phyloP scores from a whole-genome alignment of 2,888 invertebrate genomes.

The Mimas tiliae region DNA sequence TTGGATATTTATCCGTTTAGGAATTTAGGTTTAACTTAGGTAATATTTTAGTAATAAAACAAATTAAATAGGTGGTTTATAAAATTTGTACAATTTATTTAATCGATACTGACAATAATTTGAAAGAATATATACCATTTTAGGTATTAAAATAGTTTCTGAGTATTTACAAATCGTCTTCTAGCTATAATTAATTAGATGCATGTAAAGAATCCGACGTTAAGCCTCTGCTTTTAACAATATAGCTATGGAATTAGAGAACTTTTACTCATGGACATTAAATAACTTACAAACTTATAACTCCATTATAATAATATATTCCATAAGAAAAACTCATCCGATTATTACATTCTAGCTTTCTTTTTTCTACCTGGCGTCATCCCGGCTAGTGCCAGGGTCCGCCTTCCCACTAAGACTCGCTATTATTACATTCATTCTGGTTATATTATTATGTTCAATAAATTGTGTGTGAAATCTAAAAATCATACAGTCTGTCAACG shows the following conservation, averaged over 20 bases:
- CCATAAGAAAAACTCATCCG: too few relatives aligned
- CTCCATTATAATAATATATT: too few relatives aligned
- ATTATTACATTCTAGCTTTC: too few relatives aligned
- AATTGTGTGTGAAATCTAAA: background rate
- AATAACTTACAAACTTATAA: background rate
- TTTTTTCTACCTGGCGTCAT: too few relatives aligned
- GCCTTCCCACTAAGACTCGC: background rate
- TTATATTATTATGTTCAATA: background rate
- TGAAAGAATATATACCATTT: constrained; percentile 48
- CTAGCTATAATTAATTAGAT: constrained; percentile 16
- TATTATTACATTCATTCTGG: background rate
- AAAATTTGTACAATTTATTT: constrained; percentile 68
- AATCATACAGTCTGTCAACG: too few relatives aligned
- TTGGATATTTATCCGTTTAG: background rate
- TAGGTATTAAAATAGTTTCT: constrained; percentile 57
- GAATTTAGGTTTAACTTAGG: too few relatives aligned
- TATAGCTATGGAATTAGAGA: constrained; percentile 9
- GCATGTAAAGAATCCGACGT: background rate
- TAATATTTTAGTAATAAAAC: constrained; percentile 53
- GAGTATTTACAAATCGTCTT: constrained; percentile 60
- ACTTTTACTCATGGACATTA: background rate
- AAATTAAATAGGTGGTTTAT: constrained; percentile 41
- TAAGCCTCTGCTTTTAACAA: constrained; percentile 13
- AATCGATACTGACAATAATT: constrained; percentile 53
- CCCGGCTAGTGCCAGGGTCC: too few relatives aligned